Conservation (phyloP, 1,140 invertebrate genomes). For the Solenopsis invicta region DNA sequence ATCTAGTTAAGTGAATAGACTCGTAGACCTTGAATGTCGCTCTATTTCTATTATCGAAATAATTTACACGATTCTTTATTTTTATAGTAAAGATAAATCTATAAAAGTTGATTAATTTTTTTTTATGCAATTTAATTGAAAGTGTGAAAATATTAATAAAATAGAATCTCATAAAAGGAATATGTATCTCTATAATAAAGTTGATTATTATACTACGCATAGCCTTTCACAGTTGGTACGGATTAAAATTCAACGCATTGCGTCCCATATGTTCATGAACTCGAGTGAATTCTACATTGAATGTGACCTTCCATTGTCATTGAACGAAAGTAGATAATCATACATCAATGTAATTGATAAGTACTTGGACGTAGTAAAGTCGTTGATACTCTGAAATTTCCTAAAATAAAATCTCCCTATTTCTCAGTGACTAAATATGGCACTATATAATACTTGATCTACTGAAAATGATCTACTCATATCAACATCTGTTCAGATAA, state of each 20-base stretch:
- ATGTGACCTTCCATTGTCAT: neutral
- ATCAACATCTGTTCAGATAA: too few species aligned
- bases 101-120: neutral
- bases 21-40: constrained; percentile 53
- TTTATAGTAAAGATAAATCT: neutral
- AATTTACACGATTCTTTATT: too few species aligned
- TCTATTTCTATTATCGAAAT: neutral
- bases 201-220: neutral
- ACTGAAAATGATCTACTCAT: too few species aligned
- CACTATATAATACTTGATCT: too few species aligned
- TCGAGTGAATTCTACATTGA: neutral
- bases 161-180: neutral
- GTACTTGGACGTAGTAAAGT: neutral
- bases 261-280: neutral
- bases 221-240: neutral
- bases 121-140: constrained; percentile 9
- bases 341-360: neutral
- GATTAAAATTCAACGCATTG: neutral
- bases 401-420: too few species aligned
- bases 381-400: too few species aligned
- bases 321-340: neutral
- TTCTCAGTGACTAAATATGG: too few species aligned
- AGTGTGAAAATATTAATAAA: neutral
- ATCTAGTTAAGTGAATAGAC: constrained; percentile 15
- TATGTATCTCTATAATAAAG: neutral